Evolutionary conservation across 2,113 vertebrate genomes (phyloP).

Genomic region (Pachyramphus minor): DNA sequence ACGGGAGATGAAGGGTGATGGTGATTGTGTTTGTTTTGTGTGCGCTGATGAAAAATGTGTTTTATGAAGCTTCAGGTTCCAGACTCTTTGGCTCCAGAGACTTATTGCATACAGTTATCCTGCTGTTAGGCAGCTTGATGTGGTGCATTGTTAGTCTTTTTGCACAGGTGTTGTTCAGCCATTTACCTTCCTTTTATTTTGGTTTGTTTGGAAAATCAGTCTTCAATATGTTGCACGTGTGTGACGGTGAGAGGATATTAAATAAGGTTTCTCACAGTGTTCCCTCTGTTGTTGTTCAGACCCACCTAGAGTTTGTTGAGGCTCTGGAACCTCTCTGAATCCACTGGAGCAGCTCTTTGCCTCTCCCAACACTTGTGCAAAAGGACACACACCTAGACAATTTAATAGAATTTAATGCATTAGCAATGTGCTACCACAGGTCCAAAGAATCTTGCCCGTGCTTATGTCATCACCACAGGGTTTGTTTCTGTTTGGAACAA

Average conservation of each 20-base stretch:
- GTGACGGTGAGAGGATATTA: background rate
- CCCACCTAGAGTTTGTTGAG: background rate
- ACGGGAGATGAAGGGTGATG: background rate
- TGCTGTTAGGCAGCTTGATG: background rate
- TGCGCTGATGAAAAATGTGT: background rate
- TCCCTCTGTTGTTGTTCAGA: background rate
- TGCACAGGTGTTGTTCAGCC: background rate
- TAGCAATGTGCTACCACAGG: accelerated
- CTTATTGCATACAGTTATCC: background rate
- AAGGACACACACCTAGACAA: background rate
- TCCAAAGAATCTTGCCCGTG: background rate
- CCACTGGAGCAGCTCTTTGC: background rate
- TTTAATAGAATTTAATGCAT: background rate
- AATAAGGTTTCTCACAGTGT: background rate
- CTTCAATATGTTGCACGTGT: accelerated
- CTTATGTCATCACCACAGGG: background rate
- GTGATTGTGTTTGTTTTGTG: background rate
- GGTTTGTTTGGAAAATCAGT: background rate
- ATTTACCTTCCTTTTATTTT: background rate
- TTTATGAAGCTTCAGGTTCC: background rate
- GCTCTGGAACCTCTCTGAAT: background rate
- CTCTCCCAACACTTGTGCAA: background rate
- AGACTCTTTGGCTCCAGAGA: constrained; percentile 6
- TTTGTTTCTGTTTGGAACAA: background rate
- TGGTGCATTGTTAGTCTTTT: background rate